These are phyloP conservation scores for Onychomys torridus DNA, from an alignment of 2,797 vertebrate genomes.

Conservation along the genomic window DNA sequence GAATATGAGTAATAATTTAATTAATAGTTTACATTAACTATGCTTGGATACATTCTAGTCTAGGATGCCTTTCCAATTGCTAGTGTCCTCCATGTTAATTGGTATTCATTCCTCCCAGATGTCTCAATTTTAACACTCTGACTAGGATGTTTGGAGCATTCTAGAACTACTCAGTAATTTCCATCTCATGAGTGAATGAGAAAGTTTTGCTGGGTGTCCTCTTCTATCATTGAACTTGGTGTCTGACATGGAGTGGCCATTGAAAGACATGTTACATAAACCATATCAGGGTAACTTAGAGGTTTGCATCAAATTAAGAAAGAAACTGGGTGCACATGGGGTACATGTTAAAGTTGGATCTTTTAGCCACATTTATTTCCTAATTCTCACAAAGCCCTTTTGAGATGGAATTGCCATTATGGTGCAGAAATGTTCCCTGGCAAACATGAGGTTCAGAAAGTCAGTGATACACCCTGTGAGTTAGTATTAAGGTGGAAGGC, in stretches of 20 bases:
- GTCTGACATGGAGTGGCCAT: not conserved
- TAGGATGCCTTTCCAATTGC: not conserved
- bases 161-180: not conserved
- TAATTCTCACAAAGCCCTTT: not conserved
- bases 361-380: not conserved
- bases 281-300: not conserved
- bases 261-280: not conserved
- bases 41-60: not conserved
- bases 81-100: not conserved
- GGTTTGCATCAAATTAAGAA: not conserved
- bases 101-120: not conserved
- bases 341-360: not conserved
- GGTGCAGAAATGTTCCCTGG: not conserved
- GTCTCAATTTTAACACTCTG: not conserved
- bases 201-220: not conserved
- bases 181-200: not conserved
- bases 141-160: not conserved
- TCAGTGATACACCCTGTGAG: rapidly evolving
- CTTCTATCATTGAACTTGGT: not conserved
- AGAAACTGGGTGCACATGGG: not conserved
- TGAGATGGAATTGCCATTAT: not conserved
- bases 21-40: not conserved
- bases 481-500: no score
- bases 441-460: not conserved
- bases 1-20: not conserved